Percentiles rank a stretch among this genome's conserved stretches.
Evolutionary conservation across 2,797 vertebrate genomes (phyloP).

Genomic region (Gymnothorax javanicus): DNA sequence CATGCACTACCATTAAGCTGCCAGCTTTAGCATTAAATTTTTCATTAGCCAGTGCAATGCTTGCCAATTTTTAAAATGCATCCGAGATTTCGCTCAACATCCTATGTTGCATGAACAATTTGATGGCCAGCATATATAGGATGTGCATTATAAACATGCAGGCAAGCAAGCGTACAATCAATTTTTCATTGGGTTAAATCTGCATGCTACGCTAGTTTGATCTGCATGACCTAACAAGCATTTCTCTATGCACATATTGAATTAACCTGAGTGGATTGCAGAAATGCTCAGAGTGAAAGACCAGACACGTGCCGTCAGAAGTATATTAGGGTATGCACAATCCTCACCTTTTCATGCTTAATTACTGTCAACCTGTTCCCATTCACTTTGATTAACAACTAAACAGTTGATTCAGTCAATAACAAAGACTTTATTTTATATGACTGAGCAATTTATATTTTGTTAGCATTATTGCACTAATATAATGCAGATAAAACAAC

Average conservation of each 20-base stretch:
- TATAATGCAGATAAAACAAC: too few species aligned
- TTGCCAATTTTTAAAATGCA: slow-evolving; percentile 41
- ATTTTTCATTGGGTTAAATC: background rate
- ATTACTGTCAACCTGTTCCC: too few species aligned
- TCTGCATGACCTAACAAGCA: background rate
- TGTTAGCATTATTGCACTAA: too few species aligned
- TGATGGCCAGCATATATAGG: background rate
- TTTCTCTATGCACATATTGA: background rate
- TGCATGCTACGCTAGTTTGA: background rate
- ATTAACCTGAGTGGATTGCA: background rate
- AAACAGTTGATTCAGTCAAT: too few species aligned
- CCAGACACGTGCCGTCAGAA: too few species aligned
- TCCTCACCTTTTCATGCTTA: too few species aligned
- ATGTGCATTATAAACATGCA: background rate
- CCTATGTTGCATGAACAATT: slow-evolving; percentile 26
- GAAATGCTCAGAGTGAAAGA: background rate
- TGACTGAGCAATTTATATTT: too few species aligned
- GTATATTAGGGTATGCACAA: too few species aligned
- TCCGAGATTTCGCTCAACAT: slow-evolving; percentile 9
- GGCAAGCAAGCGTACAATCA: background rate
- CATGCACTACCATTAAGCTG: slow-evolving; percentile 31
- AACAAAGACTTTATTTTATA: too few species aligned
- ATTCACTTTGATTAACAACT: too few species aligned
- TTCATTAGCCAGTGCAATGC: slow-evolving; percentile 38
- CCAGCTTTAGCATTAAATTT: slow-evolving; percentile 34